Percentiles rank a stretch among this genome's conserved stretches.
Evolutionary conservation across 1,140 invertebrate genomes (phyloP).

Genomic region (Ganaspis sp.): DNA sequence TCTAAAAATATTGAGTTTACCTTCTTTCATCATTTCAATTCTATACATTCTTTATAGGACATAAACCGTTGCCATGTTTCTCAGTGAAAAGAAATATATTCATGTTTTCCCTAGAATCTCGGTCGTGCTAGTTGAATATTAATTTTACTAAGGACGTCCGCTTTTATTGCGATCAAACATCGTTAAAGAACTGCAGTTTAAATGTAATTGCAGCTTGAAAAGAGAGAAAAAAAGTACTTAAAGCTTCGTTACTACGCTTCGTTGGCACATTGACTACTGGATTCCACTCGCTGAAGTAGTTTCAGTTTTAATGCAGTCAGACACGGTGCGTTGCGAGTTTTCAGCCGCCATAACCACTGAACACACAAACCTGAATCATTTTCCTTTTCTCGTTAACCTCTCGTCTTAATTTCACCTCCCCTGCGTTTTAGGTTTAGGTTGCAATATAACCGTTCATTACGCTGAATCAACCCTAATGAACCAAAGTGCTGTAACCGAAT

Average conservation of each 20-base stretch:
- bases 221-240: background rate
- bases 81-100: background rate
- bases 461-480: background rate
- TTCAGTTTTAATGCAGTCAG: slow-evolving; percentile 11
- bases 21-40: background rate
- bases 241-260: background rate
- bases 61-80: slow-evolving; percentile 10
- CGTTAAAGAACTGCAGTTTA: background rate
- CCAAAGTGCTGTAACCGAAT: slow-evolving; percentile 4
- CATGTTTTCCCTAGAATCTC: background rate
- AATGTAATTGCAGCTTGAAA: background rate
- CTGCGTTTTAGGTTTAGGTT: background rate
- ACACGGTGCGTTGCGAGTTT: background rate
- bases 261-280: background rate
- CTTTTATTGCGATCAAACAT: slow-evolving; percentile 8
- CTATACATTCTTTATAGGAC: background rate
- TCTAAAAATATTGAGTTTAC: background rate
- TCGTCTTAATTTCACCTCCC: background rate
- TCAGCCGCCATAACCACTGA: background rate
- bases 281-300: slow-evolving; percentile 3
- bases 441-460: background rate
- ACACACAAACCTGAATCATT: background rate
- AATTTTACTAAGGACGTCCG: slow-evolving; percentile 2
- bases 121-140: slow-evolving; percentile 1
- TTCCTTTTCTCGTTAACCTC: slow-evolving; percentile 3